Evolutionary conservation across 1,140 invertebrate species (phyloP).

Genomic region (Zeugodacus cucurbitae): DNA sequence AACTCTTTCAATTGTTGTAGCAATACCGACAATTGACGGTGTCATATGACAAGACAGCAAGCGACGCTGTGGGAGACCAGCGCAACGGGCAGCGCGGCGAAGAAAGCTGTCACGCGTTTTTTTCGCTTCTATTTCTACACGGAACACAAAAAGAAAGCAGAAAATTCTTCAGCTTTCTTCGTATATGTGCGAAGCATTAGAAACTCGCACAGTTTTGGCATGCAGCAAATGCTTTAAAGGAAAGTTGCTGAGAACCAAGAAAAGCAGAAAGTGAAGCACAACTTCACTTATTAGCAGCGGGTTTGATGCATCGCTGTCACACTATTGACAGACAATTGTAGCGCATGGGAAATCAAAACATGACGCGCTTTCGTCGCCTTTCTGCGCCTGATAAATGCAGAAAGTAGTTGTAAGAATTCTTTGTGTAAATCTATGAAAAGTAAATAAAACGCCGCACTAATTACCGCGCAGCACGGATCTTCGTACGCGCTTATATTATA

Average conservation of each 20-base stretch:
- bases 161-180: background rate
- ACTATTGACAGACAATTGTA: background rate
- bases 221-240: background rate
- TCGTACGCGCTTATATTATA: background rate
- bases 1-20: background rate
- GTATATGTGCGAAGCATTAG: background rate
- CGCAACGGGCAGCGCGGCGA: background rate
- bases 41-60: background rate
- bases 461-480: background rate
- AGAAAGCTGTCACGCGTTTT: background rate
- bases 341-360: background rate
- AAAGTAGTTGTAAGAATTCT: constrained; percentile 5
- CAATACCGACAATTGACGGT: background rate
- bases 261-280: constrained; percentile 3
- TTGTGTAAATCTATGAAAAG: background rate
- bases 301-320: background rate
- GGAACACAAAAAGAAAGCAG: background rate
- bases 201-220: background rate
- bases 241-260: background rate
- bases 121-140: background rate
- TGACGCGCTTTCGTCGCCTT: background rate
- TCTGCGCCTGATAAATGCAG: background rate
- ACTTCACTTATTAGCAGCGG: background rate
- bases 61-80: background rate
- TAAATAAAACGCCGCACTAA: constrained; percentile 14